Conservation (phyloP, 2,113 vertebrate species). For the Alces alces region DNA sequence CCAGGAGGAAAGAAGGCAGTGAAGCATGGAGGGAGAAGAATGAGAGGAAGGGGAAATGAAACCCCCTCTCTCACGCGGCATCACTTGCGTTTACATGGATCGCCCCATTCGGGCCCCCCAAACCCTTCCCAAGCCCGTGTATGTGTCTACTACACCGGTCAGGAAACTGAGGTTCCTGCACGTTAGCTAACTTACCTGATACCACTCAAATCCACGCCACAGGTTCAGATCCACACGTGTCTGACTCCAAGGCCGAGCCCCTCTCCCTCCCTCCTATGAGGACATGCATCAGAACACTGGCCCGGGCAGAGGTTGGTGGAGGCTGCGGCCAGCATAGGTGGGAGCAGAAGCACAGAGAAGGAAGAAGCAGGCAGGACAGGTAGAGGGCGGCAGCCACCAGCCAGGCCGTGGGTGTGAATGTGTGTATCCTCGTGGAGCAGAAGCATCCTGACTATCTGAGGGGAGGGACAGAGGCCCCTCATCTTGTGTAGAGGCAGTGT, state of each 20-base stretch:
- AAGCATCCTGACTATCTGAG: background rate
- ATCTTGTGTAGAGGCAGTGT: too few relatives aligned
- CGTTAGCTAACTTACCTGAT: background rate
- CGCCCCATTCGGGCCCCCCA: background rate
- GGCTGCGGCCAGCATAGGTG: accelerated
- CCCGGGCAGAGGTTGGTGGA: background rate
- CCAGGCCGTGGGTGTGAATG: accelerated
- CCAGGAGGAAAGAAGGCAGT: background rate
- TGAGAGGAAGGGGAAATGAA: background rate
- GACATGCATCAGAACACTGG: background rate
- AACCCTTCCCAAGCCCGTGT: background rate
- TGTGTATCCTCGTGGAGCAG: background rate
- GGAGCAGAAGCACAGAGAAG: background rate
- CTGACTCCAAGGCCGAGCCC: background rate
- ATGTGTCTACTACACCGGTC: background rate
- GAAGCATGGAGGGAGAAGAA: background rate
- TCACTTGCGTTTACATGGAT: background rate
- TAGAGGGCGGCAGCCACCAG: background rate
- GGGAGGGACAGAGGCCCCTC: background rate
- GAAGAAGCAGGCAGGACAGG: background rate
- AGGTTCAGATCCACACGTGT: background rate
- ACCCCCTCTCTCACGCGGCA: accelerated
- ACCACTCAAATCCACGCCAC: background rate
- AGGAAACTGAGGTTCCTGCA: background rate
- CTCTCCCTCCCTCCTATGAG: background rate